Evolutionary conservation across 23 tunicate genomes (phyloP).

Genomic region (Clavelina lepadiformis): DNA sequence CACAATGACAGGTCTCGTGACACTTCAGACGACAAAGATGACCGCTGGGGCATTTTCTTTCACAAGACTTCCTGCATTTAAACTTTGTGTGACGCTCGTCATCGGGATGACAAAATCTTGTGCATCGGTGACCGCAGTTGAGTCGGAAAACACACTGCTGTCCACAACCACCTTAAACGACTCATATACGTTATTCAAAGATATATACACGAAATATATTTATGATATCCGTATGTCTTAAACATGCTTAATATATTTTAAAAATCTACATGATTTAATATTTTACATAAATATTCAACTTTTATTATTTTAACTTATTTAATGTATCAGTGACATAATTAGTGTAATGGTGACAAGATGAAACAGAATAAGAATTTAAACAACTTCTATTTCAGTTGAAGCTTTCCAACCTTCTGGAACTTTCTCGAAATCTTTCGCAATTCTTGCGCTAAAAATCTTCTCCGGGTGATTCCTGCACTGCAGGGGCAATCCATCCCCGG

Average conservation of each 20-base stretch:
- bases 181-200: neutral
- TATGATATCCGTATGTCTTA: neutral
- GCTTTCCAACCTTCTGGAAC: constrained; percentile 94
- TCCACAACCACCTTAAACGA: constrained; percentile 77
- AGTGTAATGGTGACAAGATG: neutral
- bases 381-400: neutral
- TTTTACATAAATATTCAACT: no score
- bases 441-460: constrained; percentile 19
- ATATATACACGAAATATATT: neutral
- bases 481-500: constrained; percentile 41
- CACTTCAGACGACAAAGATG: constrained; percentile 39
- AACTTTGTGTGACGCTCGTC: constrained; percentile 46
- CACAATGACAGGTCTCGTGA: constrained; percentile 22
- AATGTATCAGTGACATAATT: neutral
- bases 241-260: neutral
- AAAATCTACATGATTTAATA: no score
- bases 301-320: no score
- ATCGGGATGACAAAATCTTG: constrained; percentile 70
- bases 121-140: constrained; percentile 76
- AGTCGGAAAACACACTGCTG: constrained; percentile 48
- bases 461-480: constrained; percentile 80
- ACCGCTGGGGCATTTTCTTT: constrained; percentile 35
- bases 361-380: neutral
- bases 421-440: constrained; percentile 41
- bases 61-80: constrained; percentile 49